A percentile compares a stretch with the other conserved stretches of the same genome.
Evolutionary conservation across 2,113 vertebrate species (phyloP).

Genomic region (Danionella cerebrum): DNA sequence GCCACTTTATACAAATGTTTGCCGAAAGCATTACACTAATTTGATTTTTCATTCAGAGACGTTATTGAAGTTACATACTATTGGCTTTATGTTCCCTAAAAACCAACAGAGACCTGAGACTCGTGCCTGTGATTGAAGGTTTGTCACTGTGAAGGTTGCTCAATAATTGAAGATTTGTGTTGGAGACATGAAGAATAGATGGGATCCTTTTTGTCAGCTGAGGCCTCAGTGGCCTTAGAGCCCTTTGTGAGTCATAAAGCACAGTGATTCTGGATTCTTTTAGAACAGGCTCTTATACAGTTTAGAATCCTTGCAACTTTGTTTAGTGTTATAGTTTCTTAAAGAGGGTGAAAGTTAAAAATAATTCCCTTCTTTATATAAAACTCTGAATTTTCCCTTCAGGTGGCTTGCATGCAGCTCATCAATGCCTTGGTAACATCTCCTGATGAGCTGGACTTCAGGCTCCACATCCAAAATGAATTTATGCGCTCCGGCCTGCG

Average conservation of each 20-base stretch:
- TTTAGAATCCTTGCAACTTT: too few relatives aligned
- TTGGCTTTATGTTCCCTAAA: too few relatives aligned
- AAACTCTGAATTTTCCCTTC: constrained; percentile 50
- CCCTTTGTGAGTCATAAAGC: constrained; percentile 8
- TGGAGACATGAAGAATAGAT: constrained; percentile 40
- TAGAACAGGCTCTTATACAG: too few relatives aligned
- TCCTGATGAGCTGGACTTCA: constrained; percentile 95
- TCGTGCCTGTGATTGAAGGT: constrained; percentile 47
- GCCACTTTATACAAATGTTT: too few relatives aligned
- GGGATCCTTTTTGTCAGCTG: background rate
- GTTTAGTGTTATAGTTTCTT: too few relatives aligned
- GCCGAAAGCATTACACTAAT: too few relatives aligned
- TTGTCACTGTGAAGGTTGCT: constrained; percentile 34
- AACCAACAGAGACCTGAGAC: too few relatives aligned
- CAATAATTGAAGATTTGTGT: constrained; percentile 56
- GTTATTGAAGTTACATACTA: too few relatives aligned
- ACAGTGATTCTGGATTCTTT: too few relatives aligned
- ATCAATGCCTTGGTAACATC: constrained; percentile 97
- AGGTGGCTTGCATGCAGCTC: constrained; percentile 98
- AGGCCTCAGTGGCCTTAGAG: constrained; percentile 2
- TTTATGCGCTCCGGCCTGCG: constrained; percentile 96
- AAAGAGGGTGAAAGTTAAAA: too few relatives aligned
- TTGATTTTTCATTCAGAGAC: too few relatives aligned
- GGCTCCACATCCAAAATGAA: constrained; percentile 98
- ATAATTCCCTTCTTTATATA: too few relatives aligned